Percentiles rank a stretch among this genome's conserved stretches.
phyloP scores from a whole-genome alignment of 2,797 vertebrate species.

The Coluber constrictor region DNA sequence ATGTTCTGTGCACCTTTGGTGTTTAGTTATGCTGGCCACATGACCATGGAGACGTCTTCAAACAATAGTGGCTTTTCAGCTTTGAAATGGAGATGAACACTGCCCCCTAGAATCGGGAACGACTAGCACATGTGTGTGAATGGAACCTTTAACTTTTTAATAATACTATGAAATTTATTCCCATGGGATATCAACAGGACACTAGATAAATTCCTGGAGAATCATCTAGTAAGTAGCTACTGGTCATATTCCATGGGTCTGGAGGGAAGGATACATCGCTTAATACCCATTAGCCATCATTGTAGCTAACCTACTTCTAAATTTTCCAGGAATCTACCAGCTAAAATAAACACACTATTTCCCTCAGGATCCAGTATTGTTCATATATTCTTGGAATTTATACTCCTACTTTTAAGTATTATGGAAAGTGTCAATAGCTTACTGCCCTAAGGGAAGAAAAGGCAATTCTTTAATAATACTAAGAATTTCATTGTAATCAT shows the following conservation, averaged over 20 bases:
- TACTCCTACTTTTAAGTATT: neutral
- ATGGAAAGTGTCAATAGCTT: neutral
- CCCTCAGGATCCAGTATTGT: neutral
- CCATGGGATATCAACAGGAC: neutral
- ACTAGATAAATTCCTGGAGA: neutral
- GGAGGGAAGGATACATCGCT: neutral
- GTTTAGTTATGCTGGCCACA: too few relatives aligned
- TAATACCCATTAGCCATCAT: neutral
- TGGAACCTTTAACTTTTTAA: neutral
- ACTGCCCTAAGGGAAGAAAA: constrained; percentile 25
- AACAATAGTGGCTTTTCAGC: too few relatives aligned
- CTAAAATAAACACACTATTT: neutral
- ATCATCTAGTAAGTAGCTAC: neutral
- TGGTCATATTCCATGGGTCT: neutral
- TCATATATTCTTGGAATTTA: constrained; percentile 2
- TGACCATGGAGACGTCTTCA: too few relatives aligned
- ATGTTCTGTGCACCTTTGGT: too few relatives aligned
- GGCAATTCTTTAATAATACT: constrained; percentile 19
- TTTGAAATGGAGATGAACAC: too few relatives aligned
- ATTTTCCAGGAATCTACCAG: neutral
- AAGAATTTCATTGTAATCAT: constrained; percentile 39
- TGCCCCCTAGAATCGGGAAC: too few relatives aligned
- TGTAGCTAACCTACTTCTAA: neutral
- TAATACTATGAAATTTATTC: neutral
- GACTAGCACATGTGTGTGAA: too few relatives aligned